A percentile compares a stretch with the other conserved stretches of the same genome.
phyloP scores from a whole-genome alignment of 1,140 invertebrate genomes.

The Drosophila baimaii region DNA sequence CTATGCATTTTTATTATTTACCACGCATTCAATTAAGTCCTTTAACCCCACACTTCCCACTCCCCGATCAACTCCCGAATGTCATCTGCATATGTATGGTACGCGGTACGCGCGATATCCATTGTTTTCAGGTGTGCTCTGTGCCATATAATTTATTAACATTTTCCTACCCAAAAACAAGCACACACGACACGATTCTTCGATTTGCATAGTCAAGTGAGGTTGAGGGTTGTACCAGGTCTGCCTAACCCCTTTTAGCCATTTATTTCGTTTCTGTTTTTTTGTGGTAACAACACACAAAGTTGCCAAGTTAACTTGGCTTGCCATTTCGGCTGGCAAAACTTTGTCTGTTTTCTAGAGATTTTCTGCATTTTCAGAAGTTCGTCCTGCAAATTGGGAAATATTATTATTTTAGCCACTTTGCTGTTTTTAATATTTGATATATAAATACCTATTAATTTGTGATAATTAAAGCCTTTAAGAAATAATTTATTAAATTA shows the following conservation, averaged over 20 bases:
- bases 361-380: background rate
- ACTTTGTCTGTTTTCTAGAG: background rate
- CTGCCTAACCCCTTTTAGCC: background rate
- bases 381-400: background rate
- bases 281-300: slow-evolving; percentile 23
- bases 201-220: slow-evolving; percentile 73
- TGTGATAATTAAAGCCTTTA: background rate
- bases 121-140: slow-evolving; percentile 28
- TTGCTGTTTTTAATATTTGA: background rate
- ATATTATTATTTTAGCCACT: background rate
- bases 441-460: background rate
- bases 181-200: slow-evolving; percentile 57
- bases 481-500: too few species aligned
- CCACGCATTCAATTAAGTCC: slow-evolving; percentile 64
- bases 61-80: slow-evolving; percentile 21
- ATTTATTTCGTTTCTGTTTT: slow-evolving; percentile 2
- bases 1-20: slow-evolving; percentile 67
- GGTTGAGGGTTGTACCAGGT: slow-evolving; percentile 31
- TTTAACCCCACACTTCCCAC: background rate
- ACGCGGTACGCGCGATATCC: slow-evolving; percentile 2
- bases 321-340: slow-evolving; percentile 1
- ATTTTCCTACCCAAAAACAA: slow-evolving; percentile 15
- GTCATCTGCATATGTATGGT: slow-evolving; percentile 51
- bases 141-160: slow-evolving; percentile 58
- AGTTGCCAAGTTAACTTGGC: slow-evolving; percentile 15